These are phyloP conservation scores for Argynnis bischoffii DNA, from an alignment of 2,888 invertebrate genomes.

Conservation along the genomic window DNA sequence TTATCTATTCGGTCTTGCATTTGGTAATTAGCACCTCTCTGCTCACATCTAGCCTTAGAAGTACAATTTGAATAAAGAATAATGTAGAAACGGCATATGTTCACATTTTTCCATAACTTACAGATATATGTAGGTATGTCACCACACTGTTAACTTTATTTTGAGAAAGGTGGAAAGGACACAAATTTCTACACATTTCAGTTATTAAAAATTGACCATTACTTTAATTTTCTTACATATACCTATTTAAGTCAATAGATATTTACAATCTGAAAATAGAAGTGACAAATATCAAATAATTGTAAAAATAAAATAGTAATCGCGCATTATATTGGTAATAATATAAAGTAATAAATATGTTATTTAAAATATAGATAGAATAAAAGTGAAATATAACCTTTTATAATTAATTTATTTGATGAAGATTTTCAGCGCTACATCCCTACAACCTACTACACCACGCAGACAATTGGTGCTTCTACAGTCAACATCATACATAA, in stretches of 20 bases:
- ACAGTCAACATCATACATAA: slow-evolving; percentile 56
- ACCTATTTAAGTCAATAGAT: too few relatives aligned
- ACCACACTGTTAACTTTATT: background rate
- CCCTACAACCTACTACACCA: slow-evolving; percentile 31
- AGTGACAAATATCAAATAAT: too few relatives aligned
- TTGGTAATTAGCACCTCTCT: slow-evolving; percentile 80
- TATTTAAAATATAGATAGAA: too few relatives aligned
- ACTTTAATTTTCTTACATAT: too few relatives aligned
- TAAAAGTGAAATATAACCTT: background rate
- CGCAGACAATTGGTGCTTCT: slow-evolving; percentile 49
- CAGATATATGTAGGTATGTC: background rate
- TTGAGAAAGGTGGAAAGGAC: too few relatives aligned
- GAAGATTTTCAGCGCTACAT: slow-evolving; percentile 7
- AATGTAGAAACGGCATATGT: slow-evolving; percentile 4
- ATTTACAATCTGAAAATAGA: too few relatives aligned
- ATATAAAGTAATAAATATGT: too few relatives aligned
- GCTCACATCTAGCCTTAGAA: slow-evolving; percentile 50
- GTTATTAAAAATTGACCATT: too few relatives aligned
- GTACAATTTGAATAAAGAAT: slow-evolving; percentile 4
- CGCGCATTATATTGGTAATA: too few relatives aligned
- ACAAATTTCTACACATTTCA: too few relatives aligned
- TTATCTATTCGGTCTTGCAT: slow-evolving; percentile 76
- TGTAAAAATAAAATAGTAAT: too few relatives aligned
- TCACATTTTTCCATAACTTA: background rate
- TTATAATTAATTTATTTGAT: background rate